Percentiles rank a stretch among this genome's conserved stretches.
Conservation (phyloP, 2,888 invertebrate genomes). For the Hemaris fuciformis region DNA sequence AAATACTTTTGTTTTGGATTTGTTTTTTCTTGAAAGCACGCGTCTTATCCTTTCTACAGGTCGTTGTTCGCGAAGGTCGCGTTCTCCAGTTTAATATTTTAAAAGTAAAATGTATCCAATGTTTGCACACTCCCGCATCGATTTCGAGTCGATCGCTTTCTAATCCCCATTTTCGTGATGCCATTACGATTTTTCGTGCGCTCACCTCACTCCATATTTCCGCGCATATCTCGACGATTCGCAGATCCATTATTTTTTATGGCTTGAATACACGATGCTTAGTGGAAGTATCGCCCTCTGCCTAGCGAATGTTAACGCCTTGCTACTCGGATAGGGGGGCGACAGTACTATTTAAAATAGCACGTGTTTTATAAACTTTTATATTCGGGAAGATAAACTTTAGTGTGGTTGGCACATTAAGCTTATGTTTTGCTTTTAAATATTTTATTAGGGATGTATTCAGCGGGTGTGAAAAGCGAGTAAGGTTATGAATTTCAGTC, state of each 20-base stretch:
- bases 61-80: slow-evolving; percentile 1
- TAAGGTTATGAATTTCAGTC: background rate
- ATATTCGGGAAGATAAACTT: background rate
- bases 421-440: background rate
- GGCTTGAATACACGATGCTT: slow-evolving; percentile 74
- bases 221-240: slow-evolving; percentile 80
- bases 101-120: slow-evolving; percentile 30
- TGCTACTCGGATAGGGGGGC: slow-evolving; percentile 47
- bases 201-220: slow-evolving; percentile 79
- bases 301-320: slow-evolving; percentile 61
- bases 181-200: slow-evolving; percentile 79
- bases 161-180: slow-evolving; percentile 79
- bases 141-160: slow-evolving; percentile 77
- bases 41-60: background rate
- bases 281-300: slow-evolving; percentile 63
- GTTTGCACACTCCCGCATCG: slow-evolving; percentile 67
- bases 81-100: slow-evolving; percentile 3
- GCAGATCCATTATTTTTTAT: slow-evolving; percentile 82
- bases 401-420: slow-evolving; percentile 4
- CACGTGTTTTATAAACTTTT: slow-evolving; percentile 19
- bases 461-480: background rate
- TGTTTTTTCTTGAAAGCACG: background rate
- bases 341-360: slow-evolving; percentile 33
- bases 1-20: background rate
- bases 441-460: background rate